Base-by-base conservation (phyloP, 1,140 invertebrate species). In the Heliconius himera region DNA sequence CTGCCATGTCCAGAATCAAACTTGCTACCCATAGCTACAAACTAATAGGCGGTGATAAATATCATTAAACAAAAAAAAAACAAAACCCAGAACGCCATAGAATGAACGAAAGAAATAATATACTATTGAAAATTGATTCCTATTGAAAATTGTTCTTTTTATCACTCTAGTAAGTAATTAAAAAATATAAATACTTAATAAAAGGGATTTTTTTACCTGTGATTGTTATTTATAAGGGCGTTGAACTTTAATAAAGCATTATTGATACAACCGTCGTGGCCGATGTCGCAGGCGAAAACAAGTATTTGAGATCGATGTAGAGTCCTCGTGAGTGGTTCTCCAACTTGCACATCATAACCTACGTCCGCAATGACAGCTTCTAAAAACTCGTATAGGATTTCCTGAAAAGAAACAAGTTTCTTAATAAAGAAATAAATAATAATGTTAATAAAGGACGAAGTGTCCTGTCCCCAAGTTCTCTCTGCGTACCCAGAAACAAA, bases 271-370 rank as follows among this genome's bases (percentile, higher is more conserved):
- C 85, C 92, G 29, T 83, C 71, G 56, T 92, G 91, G 0, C 92
- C 91, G 20, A 93, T 87, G 74, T 84, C 88, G 78, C 92, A 94
- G 18, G 92, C 93, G 70, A 92, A 93, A 0, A 82, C 60, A 1
- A 94, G 77, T 0, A 90, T 70, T 46, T 81, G 89, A 77, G 93
- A 90, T 56, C 93, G 82, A 73, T 94, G 90, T 20, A 93, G 70
- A 0, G 89, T 93, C 8, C 81, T 90, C 0, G 89, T 90, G 0
- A 92, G 66, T 9, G 83, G 76, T 13, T 94, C 93, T 5, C 73
- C 79, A 33, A 26, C 4, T 33, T 75, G 73, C 4, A 90, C 91
- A 8, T 92, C 86, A 38, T 91, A 94, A 5, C 85, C 86, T 1
- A 94, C 70, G n/a, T 92, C 86, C 8, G 49, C 29, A 13, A 94